Evolutionary conservation across 2,888 invertebrate genomes (phyloP), one percentile per base, ranked within the genome.

Genomic region (Priocnemis perturbator): DNA sequence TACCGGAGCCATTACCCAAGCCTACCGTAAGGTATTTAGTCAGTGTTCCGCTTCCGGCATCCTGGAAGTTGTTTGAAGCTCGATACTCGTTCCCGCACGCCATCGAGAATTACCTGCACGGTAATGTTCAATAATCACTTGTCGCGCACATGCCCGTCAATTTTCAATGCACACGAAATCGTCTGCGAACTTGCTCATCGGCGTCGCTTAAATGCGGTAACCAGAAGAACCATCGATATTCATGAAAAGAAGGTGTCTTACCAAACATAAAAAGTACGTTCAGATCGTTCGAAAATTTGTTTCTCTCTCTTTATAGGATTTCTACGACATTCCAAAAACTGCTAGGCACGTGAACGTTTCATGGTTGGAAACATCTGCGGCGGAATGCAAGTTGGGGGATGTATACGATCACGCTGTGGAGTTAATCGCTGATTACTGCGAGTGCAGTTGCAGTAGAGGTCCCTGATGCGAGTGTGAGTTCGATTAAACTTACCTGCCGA

Each of bases 311-410:
- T 1, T 9, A 1, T 11, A 88, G 88, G 78, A 83, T 45, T 65
- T 69, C 15, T 60, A 60, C 3, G 75, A 73, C 19, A 45, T 81
- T 20, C 82, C 88, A 3, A 85, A 80, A 60, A 75, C 71, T 14
- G 85, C 81, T 4, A 80, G 83, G 15, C 88, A 87, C 68, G 86
- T 88, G n/a, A 80, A 69, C 26, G 73, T 83, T 45, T 83, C 82
- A 7, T 88, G 88, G 88, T 15, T 88, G 37, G 82, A 86, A 0
- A 69, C 69, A 19, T 76, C 77, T 0, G 81, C 68, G 3, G 53
- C 71, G 1, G 60, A 56, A 9, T 78, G 78, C 0, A 69, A 71
- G 56, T 70, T 75, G 26, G 77, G 77, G 21, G 71, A 83, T 3
- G 50, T 76, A 20, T 64, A 65, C 20, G 60, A 64, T 0, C 77